These are phyloP conservation scores for Sternarchorhynchus goeldii DNA, from an alignment of 2,797 vertebrate species.

Conservation along the genomic window DNA sequence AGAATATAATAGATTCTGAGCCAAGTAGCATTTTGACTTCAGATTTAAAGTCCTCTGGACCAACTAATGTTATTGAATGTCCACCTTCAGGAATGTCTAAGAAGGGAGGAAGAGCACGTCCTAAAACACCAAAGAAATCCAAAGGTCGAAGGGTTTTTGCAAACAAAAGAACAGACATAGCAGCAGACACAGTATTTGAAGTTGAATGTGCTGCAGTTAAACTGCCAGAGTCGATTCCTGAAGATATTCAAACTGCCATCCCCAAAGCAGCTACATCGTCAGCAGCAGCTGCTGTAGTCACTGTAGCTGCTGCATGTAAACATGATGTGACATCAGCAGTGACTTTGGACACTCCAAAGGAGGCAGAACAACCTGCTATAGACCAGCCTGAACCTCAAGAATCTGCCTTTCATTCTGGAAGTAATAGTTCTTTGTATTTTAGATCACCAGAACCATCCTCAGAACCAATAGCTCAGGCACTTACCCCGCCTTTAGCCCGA, in stretches of 20 bases:
- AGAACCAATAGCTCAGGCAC: conserved; percentile 67
- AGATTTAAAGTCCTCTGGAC: conserved; percentile 74
- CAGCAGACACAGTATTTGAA: conserved; percentile 67
- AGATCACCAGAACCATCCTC: conserved; percentile 66
- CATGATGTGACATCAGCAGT: conserved; percentile 75
- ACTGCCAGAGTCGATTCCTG: conserved; percentile 79
- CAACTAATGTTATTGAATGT: conserved; percentile 62
- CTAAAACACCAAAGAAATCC: conserved; percentile 80
- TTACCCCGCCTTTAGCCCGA: conserved; percentile 66
- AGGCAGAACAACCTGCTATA: conserved; percentile 80
- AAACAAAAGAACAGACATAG: conserved; percentile 73
- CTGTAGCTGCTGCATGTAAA: conserved; percentile 78
- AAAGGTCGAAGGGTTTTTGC: conserved; percentile 78
- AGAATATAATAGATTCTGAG: conserved; percentile 77
- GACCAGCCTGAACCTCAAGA: conserved; percentile 83
- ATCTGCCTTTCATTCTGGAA: conserved; percentile 78
- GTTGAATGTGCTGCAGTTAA: conserved; percentile 72
- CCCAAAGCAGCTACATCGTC: conserved; percentile 74
- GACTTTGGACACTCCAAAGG: conserved; percentile 78
- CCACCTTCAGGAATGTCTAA: conserved; percentile 71
- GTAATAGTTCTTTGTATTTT: conserved; percentile 65
- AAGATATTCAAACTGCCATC: conserved; percentile 75
- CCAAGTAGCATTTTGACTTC: conserved; percentile 61
- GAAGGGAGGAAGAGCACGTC: conserved; percentile 83
- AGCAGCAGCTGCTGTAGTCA: conserved; percentile 73